Evolutionary conservation across 2,888 invertebrate species (phyloP).

Genomic region (Pheosia tremula): DNA sequence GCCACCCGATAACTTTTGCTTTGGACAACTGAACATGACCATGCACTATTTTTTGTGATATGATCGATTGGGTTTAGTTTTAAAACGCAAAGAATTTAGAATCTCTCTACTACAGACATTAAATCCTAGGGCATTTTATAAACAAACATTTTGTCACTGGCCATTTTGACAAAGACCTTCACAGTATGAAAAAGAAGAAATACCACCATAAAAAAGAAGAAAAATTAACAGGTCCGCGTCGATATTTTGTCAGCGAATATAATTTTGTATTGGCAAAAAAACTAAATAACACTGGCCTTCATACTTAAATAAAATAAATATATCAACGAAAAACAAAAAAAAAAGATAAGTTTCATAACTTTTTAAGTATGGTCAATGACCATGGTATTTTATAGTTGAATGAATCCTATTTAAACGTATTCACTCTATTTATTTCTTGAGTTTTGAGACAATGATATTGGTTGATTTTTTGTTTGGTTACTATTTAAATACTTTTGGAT

Average conservation of each 20-base stretch:
- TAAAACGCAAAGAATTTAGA: slow-evolving; percentile 27
- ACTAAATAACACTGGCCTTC: too few relatives aligned
- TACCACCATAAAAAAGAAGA: too few relatives aligned
- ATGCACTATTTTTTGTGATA: slow-evolving; percentile 35
- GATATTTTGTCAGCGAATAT: too few relatives aligned
- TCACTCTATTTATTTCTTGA: not conserved
- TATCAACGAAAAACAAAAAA: not conserved
- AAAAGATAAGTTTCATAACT: not conserved
- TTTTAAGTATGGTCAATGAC: not conserved
- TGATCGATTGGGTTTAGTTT: slow-evolving; percentile 44
- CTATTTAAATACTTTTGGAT: too few relatives aligned
- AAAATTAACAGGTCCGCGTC: too few relatives aligned
- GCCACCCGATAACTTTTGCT: slow-evolving; percentile 40
- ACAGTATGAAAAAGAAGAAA: not conserved
- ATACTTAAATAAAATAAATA: too few relatives aligned
- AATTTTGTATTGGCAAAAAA: too few relatives aligned
- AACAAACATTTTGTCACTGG: not conserved
- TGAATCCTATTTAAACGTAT: slow-evolving; percentile 1
- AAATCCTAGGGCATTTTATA: not conserved
- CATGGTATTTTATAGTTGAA: slow-evolving; percentile 4
- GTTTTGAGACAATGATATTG: not conserved
- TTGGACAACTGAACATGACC: slow-evolving; percentile 31
- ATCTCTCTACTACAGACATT: slow-evolving; percentile 5
- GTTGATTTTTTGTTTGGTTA: not conserved
- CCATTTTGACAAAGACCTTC: not conserved